Base-by-base conservation (phyloP, 2,797 vertebrate species). In the Oophaga sylvatica region DNA sequence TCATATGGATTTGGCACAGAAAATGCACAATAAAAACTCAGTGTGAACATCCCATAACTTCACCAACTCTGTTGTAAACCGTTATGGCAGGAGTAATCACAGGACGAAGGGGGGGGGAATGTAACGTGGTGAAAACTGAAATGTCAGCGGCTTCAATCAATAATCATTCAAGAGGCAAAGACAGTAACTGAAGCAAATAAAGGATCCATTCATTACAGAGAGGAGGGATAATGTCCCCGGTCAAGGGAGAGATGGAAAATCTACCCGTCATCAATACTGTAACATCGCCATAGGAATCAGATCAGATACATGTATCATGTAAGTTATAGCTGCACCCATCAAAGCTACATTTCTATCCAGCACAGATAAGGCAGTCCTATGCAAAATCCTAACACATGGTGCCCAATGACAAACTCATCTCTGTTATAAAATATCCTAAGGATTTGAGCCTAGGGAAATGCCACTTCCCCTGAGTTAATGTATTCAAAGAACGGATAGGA, bases 121-220 rank as follows among this genome's bases (percentile, higher is more conserved):
- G 75, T 16, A 11, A 56, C 53, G 4, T 77, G 19, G 11, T 75
- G 19, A 75, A 75, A 45, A 56, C 1, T 16, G 45, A 77, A 77
- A 26, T 48, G 48, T 77, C 75, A 77, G 75, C 75, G 26, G 53
- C 75, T 77, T 77, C 48, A 77, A 56, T 77, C 48, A 56, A 56
- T 77, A 77, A 77, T 77, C 45, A 26, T 13, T 77, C 75, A 53
- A 76, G 26, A 76, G 45, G 0, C 12, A n/a, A 76, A 22, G 71
- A 11, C 71, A 22, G 8, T 22, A 53, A 9, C 31, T 26, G n/a
- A 1, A 56, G 75, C 45, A 75, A 76, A 53, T 53, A 48, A 20
- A 76, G 45, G 45, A n/a, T 53, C 45, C 53, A 16, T 77, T 56
- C 48, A 56, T 77, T 77, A 26, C 75, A 76, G 41, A 10, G 7